Conservation (phyloP, 2,797 vertebrate species). For the Melanotaenia maccullochi region DNA sequence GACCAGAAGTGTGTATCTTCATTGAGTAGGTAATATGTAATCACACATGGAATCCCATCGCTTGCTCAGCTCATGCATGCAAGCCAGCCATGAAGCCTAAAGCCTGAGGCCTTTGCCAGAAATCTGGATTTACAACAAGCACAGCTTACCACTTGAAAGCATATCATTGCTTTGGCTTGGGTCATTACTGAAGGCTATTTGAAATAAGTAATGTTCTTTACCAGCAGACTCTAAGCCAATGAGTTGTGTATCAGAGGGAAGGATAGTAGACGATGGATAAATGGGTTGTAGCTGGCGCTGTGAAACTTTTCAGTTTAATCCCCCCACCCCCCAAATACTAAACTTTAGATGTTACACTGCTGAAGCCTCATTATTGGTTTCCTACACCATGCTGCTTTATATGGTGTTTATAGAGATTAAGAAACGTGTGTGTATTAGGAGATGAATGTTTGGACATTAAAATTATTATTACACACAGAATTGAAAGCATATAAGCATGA, state of each 20-base stretch:
- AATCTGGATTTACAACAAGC: conserved; percentile 65
- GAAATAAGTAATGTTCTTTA: conserved; percentile 58
- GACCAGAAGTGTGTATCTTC: conserved; percentile 23
- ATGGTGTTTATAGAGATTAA: conserved; percentile 61
- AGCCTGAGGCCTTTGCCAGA: conserved; percentile 55
- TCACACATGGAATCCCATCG: conserved; percentile 47
- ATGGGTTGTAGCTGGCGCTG: conserved; percentile 36
- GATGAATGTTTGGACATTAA: conserved; percentile 19
- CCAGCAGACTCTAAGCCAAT: conserved; percentile 39
- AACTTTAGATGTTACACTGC: conserved; percentile 47
- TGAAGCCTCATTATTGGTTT: conserved; percentile 40
- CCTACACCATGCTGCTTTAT: conserved; percentile 32
- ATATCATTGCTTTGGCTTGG: conserved; percentile 57
- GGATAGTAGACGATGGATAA: conserved; percentile 30
- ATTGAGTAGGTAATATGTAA: conserved; percentile 56
- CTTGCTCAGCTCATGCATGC: conserved; percentile 34
- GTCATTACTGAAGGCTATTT: conserved; percentile 60
- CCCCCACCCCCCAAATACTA: neutral
- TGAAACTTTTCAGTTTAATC: conserved; percentile 28
- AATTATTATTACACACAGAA: conserved; percentile 19
- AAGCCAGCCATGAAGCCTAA: conserved; percentile 52
- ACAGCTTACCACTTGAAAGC: conserved; percentile 59
- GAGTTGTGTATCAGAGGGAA: conserved; percentile 23
- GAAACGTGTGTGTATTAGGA: neutral
- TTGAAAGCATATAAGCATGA: conserved; percentile 25